Evolutionary conservation across 2,797 vertebrate genomes (phyloP), one percentile per base, ranked within the genome.

Genomic region (Pelochelys cantorii): DNA sequence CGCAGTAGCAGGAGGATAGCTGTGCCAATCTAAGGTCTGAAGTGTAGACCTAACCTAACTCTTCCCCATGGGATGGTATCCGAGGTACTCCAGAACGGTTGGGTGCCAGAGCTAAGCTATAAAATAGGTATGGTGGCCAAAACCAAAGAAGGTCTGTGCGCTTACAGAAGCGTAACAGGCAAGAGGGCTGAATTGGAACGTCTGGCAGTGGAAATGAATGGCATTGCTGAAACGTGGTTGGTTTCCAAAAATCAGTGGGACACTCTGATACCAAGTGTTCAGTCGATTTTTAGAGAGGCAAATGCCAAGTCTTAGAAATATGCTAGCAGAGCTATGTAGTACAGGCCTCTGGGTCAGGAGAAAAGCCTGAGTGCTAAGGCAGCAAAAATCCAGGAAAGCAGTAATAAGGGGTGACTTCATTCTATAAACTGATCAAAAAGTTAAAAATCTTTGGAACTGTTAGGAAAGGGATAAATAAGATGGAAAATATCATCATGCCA

Each of bases 381-480:
- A 88, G 84, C 12, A 17, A 48, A 87, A 88, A 48, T 84, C n/a
- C 18, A 90, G 75, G 80, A 93, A 88, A 92, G 20, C 5, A 82
- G 81, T 42, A 56, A 4, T 27, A 11, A 37, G 1, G 3, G 65
- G 8, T 71, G 62, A 62, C 4, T 75, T 91, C 11, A 4, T n/a
- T 84, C 15, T 81, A 59, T 62, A 11, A 81, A 55, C 85, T 84
- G 71, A 34, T n/a, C 7, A 1, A 34, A 34, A 20, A 68, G 17
- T 18, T 34, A 68, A 34, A 14, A 62, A 65, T 65, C 31, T 65
- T n/a, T n/a, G 62, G 31, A 65, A 65, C 62, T 2, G 4, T n/a
- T n/a, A 18, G 31, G 62, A n/a, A 65, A n/a, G 29, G 31, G 31
- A n/a, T 18, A n/a, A 7, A 60, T 60, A 65, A 65, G 62, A 68